Evolutionary conservation across 2,113 vertebrate species (phyloP), one percentile per base, ranked within the genome.

Genomic region (Gopherus evgoodei): DNA sequence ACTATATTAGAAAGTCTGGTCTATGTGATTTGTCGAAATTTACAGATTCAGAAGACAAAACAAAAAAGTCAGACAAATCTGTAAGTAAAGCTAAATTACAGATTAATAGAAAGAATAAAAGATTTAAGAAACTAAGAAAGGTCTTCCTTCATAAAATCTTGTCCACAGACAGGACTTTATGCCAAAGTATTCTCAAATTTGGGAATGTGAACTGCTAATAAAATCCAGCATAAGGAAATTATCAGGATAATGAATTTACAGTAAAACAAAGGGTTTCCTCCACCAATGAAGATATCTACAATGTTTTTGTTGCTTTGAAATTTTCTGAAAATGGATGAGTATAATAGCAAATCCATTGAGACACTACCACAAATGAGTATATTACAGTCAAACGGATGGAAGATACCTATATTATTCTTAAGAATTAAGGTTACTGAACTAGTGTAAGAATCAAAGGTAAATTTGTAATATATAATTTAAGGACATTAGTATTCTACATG

Each of bases 1-100:
- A 57, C 35, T 75, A 97, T 75, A 90, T 90, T 94, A 93, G 83
- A 88, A 94, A 94, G 44, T n/a, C 79, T 13, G 89, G 83, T 35
- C 76, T 94, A 83, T 96, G 93, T 75, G 85, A 96, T 87, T 84
- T 94, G 87, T 11, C 14, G 65, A 93, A 96, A 93, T 82, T 93
- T 78, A 91, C 88, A 21, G 94, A 94, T 89, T 94, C 19, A 79
- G 88, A 92, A 94, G 22, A 11, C 22, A 84, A 97, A 97, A 38
- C 6, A 90, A 81, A 84, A 89, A 93, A 82, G 5, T 38, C 44
- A 16, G 5, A 3, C 0, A 93, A 57, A 93, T 86, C 29, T 88
- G 24, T 86, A 88, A 52, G 11, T 84, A 7, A 92, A 25, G 4
- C 25, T 9, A 50, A 90, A 69, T 83, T 95, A 88, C 65, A 94